Conservation (phyloP, 2,888 invertebrate species). For the Orchesella flavescens region DNA sequence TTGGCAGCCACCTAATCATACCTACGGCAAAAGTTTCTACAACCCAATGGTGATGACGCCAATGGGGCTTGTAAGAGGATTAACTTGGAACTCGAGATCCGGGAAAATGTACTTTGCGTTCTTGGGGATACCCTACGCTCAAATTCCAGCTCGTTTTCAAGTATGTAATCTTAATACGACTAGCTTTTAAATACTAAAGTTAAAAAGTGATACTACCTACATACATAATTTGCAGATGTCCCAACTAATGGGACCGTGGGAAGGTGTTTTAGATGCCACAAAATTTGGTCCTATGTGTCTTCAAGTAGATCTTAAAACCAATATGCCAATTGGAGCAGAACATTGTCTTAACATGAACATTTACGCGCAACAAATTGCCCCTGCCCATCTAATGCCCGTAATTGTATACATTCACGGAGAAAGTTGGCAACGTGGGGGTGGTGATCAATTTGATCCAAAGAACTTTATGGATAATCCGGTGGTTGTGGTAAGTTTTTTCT, state of each 20-base stretch:
- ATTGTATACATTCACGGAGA: slow-evolving; percentile 53
- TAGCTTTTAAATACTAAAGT: too few relatives aligned
- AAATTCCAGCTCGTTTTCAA: slow-evolving; percentile 19
- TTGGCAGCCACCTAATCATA: not conserved
- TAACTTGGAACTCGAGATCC: slow-evolving; percentile 15
- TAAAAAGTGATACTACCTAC: too few relatives aligned
- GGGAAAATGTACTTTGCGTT: slow-evolving; percentile 36
- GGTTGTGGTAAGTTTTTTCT: too few relatives aligned
- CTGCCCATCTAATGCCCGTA: slow-evolving; percentile 32
- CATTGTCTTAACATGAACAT: slow-evolving; percentile 53
- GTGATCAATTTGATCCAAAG: slow-evolving; percentile 30
- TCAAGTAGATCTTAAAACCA: slow-evolving; percentile 75
- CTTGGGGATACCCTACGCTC: slow-evolving; percentile 33
- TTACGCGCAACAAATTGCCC: not conserved
- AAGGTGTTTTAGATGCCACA: slow-evolving; percentile 81
- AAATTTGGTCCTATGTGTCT: slow-evolving; percentile 83
- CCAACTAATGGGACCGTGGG: slow-evolving; percentile 78
- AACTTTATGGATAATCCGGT: slow-evolving; percentile 61
- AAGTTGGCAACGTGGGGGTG: slow-evolving; percentile 48
- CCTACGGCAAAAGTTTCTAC: not conserved
- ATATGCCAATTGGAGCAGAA: slow-evolving; percentile 63
- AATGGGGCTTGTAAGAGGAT: slow-evolving; percentile 9
- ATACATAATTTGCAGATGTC: too few relatives aligned
- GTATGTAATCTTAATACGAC: slow-evolving; percentile 3
- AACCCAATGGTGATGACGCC: not conserved